A percentile compares a stretch with the other conserved stretches of the same genome.
phyloP scores from a whole-genome alignment of 2,113 vertebrate genomes.

The Pionites leucogaster region DNA sequence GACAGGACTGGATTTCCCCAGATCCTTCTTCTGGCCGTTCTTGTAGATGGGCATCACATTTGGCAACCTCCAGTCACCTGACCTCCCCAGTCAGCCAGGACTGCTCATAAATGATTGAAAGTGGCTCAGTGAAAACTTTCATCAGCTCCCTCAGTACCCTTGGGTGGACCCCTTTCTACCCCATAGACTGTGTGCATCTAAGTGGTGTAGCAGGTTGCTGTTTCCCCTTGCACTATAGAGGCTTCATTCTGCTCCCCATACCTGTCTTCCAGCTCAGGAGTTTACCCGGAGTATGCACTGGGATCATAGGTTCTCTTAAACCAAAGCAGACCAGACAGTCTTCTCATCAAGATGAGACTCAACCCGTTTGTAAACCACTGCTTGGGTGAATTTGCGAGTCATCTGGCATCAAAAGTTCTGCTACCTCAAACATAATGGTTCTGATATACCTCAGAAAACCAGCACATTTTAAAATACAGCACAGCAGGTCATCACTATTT shows the following conservation, averaged over 20 bases:
- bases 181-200: neutral
- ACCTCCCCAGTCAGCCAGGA: neutral
- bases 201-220: accelerated
- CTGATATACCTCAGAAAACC: neutral
- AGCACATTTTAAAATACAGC: neutral
- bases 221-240: neutral
- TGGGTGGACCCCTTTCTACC: neutral
- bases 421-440: neutral
- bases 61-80: neutral
- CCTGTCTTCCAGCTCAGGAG: neutral
- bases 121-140: neutral
- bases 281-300: neutral
- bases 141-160: neutral
- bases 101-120: neutral
- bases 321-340: neutral
- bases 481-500: neutral
- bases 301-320: neutral
- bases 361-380: neutral
- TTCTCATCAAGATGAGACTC: neutral
- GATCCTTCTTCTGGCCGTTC: neutral
- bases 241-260: neutral
- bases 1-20: neutral
- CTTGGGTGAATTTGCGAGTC: neutral
- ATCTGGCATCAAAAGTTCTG: neutral
- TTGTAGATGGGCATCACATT: too few species aligned